These are phyloP conservation scores for Tipula vernalis DNA, from an alignment of 2,888 invertebrate species.

Conservation along the genomic window DNA sequence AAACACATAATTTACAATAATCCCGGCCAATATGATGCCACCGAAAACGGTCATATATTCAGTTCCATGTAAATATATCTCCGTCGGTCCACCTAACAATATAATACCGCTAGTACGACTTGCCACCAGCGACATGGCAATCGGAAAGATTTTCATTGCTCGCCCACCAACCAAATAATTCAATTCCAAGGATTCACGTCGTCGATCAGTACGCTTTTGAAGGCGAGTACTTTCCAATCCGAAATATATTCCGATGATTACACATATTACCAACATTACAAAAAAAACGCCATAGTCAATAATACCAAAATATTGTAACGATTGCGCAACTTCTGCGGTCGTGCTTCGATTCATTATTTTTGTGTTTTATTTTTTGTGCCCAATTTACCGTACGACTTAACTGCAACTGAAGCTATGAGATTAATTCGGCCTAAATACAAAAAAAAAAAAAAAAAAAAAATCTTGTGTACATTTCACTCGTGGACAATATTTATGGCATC, in stretches of 20 bases:
- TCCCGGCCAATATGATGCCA: not conserved
- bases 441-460: too few species aligned
- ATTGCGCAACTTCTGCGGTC: too few species aligned
- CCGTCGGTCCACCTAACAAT: not conserved
- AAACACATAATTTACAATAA: not conserved
- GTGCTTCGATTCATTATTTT: too few species aligned
- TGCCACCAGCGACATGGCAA: not conserved
- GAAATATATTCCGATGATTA: constrained; percentile 52
- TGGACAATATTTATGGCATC: not conserved
- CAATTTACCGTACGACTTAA: too few species aligned
- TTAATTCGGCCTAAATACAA: too few species aligned
- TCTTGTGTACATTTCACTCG: too few species aligned
- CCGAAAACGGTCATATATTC: not conserved
- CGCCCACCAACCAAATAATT: not conserved
- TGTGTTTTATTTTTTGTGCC: too few species aligned
- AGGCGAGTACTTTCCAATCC: not conserved
- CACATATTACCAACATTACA: constrained; percentile 53
- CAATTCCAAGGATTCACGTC: not conserved
- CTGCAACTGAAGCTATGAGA: too few species aligned
- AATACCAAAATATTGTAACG: too few species aligned
- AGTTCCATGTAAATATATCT: not conserved
- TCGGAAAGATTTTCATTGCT: not conserved
- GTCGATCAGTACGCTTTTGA: not conserved
- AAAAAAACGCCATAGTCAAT: constrained; percentile 57
- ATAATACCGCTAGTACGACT: not conserved